phyloP scores from a whole-genome alignment of 2,888 invertebrate species.

The Euphydryas editha region DNA sequence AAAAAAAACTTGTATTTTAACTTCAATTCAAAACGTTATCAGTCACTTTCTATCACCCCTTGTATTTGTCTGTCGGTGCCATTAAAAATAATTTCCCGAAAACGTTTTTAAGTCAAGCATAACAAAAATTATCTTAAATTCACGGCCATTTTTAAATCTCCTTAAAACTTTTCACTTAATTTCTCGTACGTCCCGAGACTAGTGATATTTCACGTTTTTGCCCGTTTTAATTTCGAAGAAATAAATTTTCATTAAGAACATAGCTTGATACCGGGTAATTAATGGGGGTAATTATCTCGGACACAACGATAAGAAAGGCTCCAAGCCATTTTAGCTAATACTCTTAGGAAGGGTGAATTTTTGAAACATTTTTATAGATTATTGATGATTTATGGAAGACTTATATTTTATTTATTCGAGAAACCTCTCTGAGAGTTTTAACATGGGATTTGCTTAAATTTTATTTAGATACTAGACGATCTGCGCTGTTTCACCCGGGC shows the following conservation, averaged over 20 bases:
- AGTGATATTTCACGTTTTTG: conserved; percentile 44
- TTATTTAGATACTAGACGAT: too few relatives aligned
- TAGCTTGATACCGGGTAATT: conserved; percentile 67
- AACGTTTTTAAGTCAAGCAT: neutral
- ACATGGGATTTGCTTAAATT: too few relatives aligned
- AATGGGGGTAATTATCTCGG: conserved; percentile 69
- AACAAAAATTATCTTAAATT: conserved; percentile 4
- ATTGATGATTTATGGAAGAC: neutral
- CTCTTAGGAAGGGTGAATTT: conserved; percentile 14
- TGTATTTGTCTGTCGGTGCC: too few relatives aligned
- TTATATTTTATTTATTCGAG: neutral
- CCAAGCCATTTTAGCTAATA: conserved; percentile 31
- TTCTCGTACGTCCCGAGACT: conserved; percentile 17
- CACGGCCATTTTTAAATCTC: neutral
- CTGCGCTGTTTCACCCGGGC: too few relatives aligned
- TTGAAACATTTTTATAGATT: neutral
- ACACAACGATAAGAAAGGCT: conserved; percentile 25
- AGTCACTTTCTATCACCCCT: too few relatives aligned
- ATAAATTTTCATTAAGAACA: conserved; percentile 76
- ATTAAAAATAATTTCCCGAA: neutral
- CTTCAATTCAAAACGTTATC: too few relatives aligned
- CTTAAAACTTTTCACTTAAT: conserved; percentile 22
- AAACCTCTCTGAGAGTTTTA: too few relatives aligned
- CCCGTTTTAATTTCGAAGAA: conserved; percentile 65
- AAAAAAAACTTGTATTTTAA: too few relatives aligned